A percentile compares a stretch with the other conserved stretches of the same genome.
Conservation (phyloP, 2,113 vertebrate species). For the Catagonus wagneri region DNA sequence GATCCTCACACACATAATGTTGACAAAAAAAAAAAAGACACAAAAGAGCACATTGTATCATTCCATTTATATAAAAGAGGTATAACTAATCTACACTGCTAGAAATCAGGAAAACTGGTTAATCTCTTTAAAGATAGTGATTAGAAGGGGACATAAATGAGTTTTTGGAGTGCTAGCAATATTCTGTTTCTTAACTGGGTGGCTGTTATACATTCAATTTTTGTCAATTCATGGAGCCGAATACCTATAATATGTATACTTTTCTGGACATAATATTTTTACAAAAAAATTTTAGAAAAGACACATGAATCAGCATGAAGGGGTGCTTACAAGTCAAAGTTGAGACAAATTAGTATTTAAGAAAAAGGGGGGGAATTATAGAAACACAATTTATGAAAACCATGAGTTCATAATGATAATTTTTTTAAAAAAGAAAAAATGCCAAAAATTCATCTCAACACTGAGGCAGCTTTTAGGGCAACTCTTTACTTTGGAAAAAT, state of each 20-base stretch:
- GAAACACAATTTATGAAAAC: conserved; percentile 6
- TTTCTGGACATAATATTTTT: background rate
- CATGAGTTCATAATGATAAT: background rate
- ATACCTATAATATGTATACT: background rate
- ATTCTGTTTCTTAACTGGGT: background rate
- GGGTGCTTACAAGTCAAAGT: background rate
- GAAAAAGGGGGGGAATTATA: background rate
- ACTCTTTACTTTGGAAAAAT: conserved; percentile 2
- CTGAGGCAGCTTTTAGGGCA: background rate
- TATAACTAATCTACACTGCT: background rate
- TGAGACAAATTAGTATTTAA: background rate
- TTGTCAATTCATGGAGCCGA: background rate
- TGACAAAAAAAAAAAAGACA: background rate
- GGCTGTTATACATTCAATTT: background rate
- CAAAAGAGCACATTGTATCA: background rate
- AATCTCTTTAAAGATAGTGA: background rate
- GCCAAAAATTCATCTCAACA: background rate
- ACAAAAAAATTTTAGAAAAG: background rate
- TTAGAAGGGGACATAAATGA: background rate
- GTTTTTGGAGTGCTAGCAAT: background rate
- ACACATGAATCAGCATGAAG: background rate
- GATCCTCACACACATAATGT: background rate
- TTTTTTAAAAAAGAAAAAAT: background rate
- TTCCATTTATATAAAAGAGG: background rate
- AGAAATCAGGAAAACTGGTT: background rate